Base-by-base conservation (phyloP, 2,888 invertebrate genomes). In the Drosophila fulvimacula region DNA sequence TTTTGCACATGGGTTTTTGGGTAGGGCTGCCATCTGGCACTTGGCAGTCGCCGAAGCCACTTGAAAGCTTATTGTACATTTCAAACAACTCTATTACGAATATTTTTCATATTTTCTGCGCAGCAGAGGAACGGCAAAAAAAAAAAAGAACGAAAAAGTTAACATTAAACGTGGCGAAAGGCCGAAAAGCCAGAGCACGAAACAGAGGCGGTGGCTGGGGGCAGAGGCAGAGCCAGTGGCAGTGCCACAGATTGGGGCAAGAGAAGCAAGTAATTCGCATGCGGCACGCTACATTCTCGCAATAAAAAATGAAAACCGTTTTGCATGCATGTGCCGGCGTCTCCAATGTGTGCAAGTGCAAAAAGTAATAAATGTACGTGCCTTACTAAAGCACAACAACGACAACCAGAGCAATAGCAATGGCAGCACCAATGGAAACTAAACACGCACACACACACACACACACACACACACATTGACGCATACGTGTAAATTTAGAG, bases 311-410 rank as follows among this genome's bases (percentile, higher is more conserved):
- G 82, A 75, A 82, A 76, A 81, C 75, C 77, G 76, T 81, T 87
- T 87, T 87, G 86, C 81, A 85, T 87, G 86, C 86, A 83, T 83
- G 79, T 82, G 74, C 64, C 65, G 74, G 75, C 63, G 66, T 63
- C 77, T 56, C 60, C 60, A 19, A 65, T 70, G 39, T 53, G 53
- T 44, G 49, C 46, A 53, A 64, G 65, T 66, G 63, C 65, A 69
- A 85, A 87, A 87, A 90, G 89, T 88, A 90, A 90, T 90, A 90
- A 90, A 90, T 88, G 89, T 89, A 88, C 82, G 87, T 84, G 88
- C 84, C 76, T 69, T 73, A 86, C 81, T 83, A 79, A 76, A 71
- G 73, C 79, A 67, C 79, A 84, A 69, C 71, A 77, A 51, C 41
- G 64, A 60, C 27, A 76, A 51, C 52, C 58, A 10, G 38, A 67